A percentile compares a stretch with the other conserved stretches of the same genome.
Conservation (phyloP, 2,113 vertebrate species). For the Procapra przewalskii region DNA sequence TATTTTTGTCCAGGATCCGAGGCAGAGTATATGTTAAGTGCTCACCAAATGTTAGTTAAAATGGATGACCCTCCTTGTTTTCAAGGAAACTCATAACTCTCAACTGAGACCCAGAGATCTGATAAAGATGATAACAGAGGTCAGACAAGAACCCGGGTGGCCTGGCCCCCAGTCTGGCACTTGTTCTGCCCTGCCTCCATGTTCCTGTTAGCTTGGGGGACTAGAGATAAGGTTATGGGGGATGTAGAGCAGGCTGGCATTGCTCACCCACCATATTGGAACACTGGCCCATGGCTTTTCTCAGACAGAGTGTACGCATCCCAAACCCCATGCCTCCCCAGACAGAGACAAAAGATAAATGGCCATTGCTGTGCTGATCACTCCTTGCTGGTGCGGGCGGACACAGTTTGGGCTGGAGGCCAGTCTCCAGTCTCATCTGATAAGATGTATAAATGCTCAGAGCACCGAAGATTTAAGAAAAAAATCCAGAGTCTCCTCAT, state of each 20-base stretch:
- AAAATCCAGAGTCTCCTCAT: background rate
- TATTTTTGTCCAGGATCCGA: background rate
- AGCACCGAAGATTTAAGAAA: background rate
- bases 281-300: background rate
- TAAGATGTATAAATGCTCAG: background rate
- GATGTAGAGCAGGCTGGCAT: background rate
- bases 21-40: background rate
- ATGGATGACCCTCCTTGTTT: background rate
- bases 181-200: background rate
- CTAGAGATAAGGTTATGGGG: background rate
- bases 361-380: background rate
- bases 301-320: background rate
- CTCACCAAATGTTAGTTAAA: background rate
- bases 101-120: background rate
- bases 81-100: background rate
- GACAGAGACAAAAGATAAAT: background rate
- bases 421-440: background rate
- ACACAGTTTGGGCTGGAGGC: background rate
- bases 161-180: background rate
- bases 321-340: background rate
- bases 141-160: background rate
- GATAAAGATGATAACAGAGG: background rate
- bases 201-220: background rate
- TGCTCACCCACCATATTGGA: background rate
- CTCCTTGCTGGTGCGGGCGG: background rate